Conservation (phyloP, 2,888 invertebrate species). For the Drosophila ustulata region DNA sequence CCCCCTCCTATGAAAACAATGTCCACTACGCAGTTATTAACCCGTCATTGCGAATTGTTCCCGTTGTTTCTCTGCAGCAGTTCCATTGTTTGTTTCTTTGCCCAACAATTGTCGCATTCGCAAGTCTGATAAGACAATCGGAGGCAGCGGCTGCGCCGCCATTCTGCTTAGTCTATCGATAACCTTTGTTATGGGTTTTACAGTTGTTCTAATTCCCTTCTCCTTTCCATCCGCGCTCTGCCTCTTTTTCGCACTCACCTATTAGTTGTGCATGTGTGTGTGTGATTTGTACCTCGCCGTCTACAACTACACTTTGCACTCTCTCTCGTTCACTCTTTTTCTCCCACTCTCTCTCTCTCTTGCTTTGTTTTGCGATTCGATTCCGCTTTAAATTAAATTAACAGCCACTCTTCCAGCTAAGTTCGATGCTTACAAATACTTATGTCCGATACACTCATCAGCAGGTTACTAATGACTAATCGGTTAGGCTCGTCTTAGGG, state of each 20-base stretch:
- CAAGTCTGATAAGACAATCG: slow-evolving; percentile 62
- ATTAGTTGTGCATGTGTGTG: slow-evolving; percentile 10
- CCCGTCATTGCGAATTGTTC: slow-evolving; percentile 45
- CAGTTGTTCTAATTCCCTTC: slow-evolving; percentile 51
- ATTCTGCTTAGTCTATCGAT: slow-evolving; percentile 49
- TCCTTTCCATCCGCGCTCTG: slow-evolving; percentile 10
- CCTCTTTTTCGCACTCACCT: slow-evolving; percentile 19
- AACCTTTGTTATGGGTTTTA: slow-evolving; percentile 64
- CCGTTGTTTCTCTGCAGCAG: slow-evolving; percentile 1
- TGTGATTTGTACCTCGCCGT: not conserved
- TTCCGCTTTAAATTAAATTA: slow-evolving; percentile 66
- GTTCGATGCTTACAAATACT: slow-evolving; percentile 24
- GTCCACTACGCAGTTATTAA: slow-evolving; percentile 57
- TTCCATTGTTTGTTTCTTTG: slow-evolving; percentile 42
- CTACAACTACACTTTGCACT: slow-evolving; percentile 31
- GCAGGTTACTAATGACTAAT: slow-evolving; percentile 44
- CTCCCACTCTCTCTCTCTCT: slow-evolving; percentile 2
- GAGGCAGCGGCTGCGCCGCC: slow-evolving; percentile 21
- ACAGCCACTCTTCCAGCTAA: slow-evolving; percentile 36
- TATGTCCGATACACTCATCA: slow-evolving; percentile 11
- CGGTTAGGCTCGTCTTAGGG: slow-evolving; percentile 17
- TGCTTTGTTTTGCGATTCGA: slow-evolving; percentile 40
- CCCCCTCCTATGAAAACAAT: slow-evolving; percentile 33
- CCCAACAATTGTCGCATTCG: slow-evolving; percentile 11
- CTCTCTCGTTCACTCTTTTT: slow-evolving; percentile 8